Base-by-base conservation (phyloP, 2,113 vertebrate genomes). In the Hydrochoerus hydrochaeris region DNA sequence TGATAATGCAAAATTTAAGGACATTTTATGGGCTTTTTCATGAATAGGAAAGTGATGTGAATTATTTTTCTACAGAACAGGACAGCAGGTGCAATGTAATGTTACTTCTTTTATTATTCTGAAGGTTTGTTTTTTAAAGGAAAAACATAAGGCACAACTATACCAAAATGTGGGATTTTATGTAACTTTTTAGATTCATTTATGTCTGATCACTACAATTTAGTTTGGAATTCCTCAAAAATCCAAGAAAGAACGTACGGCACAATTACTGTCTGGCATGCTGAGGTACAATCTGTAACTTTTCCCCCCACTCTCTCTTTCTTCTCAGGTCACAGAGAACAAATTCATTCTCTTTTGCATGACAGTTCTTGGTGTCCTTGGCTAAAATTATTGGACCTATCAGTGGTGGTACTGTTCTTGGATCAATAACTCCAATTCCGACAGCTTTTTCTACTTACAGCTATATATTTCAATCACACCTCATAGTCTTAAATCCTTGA, bases 1-100 rank as follows among this genome's bases (percentile, higher is more conserved):
- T 65, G 49, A 38, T 82, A 63, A 92, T 44, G 78, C 10, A 73
- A 46, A 89, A 93, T 83, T 69, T 88, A 90, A 96, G 65, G 13
- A 46, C 73, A 71, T 92, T 17, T 52, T 78, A 84, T 57, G 3
- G 3, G 89, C 44, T 91, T 96, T 24, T 41, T 88, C 85, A 10
- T 95, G 62, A 90, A 86, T 41, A 94, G 4, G 6, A 67, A 85
- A 80, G n/a, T 80, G 58, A 71, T 63, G n/a, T 71, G 8, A 62
- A 88, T 46, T 82, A 49, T 46, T 94, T 73, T 82, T 24, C n/a
- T 63, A 54, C 22, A 81, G 24, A 93, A 58, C 67, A 82, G 58
- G 28, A 41, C 6, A 83, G 11, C 17, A 46, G 20, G 0, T 28
- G 54, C 12, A 49, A 58, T 41, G 20, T 57, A 58, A 85, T 71